Percentiles rank a stretch among this genome's conserved stretches.
Evolutionary conservation across 2,797 vertebrate species (phyloP).

Genomic region (Podargus strigoides): DNA sequence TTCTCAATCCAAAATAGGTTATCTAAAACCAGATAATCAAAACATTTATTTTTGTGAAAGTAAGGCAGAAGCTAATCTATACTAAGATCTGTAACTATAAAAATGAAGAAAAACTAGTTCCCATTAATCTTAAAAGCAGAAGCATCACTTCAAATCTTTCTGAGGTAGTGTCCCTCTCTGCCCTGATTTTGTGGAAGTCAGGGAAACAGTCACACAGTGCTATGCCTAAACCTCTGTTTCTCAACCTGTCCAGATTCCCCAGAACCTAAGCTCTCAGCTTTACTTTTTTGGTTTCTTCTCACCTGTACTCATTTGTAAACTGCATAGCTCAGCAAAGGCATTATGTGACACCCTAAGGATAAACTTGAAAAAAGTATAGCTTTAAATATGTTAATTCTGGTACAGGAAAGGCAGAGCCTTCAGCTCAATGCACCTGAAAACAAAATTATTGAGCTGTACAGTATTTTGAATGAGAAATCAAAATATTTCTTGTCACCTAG

Average conservation of each 20-base stretch:
- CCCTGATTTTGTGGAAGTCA: not conserved
- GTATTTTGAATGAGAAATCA: conserved; percentile 27
- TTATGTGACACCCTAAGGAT: not conserved
- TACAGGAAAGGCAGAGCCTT: not conserved
- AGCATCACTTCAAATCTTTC: not conserved
- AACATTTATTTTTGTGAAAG: not conserved
- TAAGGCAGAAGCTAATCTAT: not conserved
- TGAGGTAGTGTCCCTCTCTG: not conserved
- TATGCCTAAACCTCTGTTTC: not conserved
- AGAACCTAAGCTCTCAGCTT: not conserved
- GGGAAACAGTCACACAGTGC: not conserved
- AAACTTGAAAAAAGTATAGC: not conserved
- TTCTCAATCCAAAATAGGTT: not conserved
- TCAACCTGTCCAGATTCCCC: not conserved
- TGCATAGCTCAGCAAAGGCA: not conserved
- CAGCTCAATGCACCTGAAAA: not conserved
- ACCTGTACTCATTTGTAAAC: not conserved
- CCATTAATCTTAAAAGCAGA: not conserved
- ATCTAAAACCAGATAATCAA: not conserved
- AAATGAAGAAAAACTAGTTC: not conserved
- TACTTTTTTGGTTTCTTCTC: not conserved
- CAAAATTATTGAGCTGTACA: not conserved
- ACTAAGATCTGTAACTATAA: not conserved
- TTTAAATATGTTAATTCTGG: not conserved
- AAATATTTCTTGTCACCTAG: conserved; percentile 7